These are phyloP conservation scores for Chrysomallon squamiferum DNA, from an alignment of 1,140 invertebrate species.

Conservation along the genomic window DNA sequence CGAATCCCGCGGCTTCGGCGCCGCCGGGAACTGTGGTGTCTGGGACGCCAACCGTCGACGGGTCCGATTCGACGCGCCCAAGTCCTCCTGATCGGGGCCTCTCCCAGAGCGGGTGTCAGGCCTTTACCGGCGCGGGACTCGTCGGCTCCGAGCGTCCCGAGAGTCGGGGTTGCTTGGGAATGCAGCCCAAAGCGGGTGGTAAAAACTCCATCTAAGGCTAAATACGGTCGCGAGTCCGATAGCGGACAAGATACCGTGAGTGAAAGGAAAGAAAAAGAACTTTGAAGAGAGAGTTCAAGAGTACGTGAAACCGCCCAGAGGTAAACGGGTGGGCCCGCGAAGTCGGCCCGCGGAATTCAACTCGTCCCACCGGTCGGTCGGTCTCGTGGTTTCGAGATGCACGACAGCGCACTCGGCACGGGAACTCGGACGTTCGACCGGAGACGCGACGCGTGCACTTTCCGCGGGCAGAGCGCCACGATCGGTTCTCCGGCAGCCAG, in stretches of 20 bases:
- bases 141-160: conserved; percentile 68
- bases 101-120: conserved; percentile 76
- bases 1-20: conserved; percentile 66
- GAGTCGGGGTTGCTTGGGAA: conserved; percentile 87
- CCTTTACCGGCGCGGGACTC: conserved; percentile 68
- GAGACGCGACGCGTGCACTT: conserved; percentile 47
- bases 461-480: background rate
- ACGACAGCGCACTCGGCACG: background rate
- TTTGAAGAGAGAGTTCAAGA: conserved; percentile 89
- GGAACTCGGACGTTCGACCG: background rate
- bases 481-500: background rate
- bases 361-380: conserved; percentile 63
- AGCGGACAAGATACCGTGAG: conserved; percentile 90
- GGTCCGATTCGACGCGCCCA: conserved; percentile 64
- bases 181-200: conserved; percentile 84
- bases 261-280: conserved; percentile 89
- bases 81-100: conserved; percentile 73
- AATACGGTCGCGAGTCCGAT: conserved; percentile 85
- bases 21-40: conserved; percentile 74
- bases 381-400: conserved; percentile 3
- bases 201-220: conserved; percentile 89
- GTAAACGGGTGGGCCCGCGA: conserved; percentile 73
- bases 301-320: conserved; percentile 78
- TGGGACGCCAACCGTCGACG: conserved; percentile 60
- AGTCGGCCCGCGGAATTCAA: conserved; percentile 44